Evolutionary conservation across 2,797 vertebrate genomes (phyloP).

Genomic region (Anniella stebbinsi): DNA sequence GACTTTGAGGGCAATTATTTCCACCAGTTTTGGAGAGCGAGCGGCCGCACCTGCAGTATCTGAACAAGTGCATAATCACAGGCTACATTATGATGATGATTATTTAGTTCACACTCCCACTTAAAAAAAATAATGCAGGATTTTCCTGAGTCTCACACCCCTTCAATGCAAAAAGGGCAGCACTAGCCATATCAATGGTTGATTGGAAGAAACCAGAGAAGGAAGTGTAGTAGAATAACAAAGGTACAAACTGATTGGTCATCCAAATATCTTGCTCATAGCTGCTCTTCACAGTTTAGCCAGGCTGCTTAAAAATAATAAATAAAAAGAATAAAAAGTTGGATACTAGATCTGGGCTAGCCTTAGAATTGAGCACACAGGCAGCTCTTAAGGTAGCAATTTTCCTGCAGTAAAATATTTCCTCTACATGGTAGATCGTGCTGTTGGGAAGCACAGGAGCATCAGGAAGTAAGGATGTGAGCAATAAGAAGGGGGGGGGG

Average conservation of each 20-base stretch:
- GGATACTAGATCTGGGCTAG: neutral
- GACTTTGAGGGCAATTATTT: neutral
- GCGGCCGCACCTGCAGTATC: neutral
- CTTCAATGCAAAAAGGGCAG: constrained; percentile 21
- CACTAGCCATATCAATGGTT: neutral
- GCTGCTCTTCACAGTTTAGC: neutral
- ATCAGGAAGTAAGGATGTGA: neutral
- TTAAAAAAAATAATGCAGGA: neutral
- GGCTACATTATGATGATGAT: neutral
- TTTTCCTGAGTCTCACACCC: neutral
- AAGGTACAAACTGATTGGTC: neutral
- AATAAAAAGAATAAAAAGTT: neutral
- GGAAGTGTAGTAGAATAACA: neutral
- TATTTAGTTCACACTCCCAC: neutral
- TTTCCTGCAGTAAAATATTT: too few relatives aligned
- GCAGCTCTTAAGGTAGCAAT: too few relatives aligned
- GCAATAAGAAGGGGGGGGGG: too few relatives aligned
- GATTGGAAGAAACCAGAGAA: constrained; percentile 1
- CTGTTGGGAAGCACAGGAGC: neutral
- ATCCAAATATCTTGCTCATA: neutral
- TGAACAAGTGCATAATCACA: constrained; percentile 1
- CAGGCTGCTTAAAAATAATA: neutral
- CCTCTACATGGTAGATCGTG: too few relatives aligned
- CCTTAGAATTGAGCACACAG: too few relatives aligned
- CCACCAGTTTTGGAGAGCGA: neutral